Percentiles rank a stretch among this genome's conserved stretches.
phyloP scores from a whole-genome alignment of 2,113 vertebrate genomes.

The Chauna torquata region DNA sequence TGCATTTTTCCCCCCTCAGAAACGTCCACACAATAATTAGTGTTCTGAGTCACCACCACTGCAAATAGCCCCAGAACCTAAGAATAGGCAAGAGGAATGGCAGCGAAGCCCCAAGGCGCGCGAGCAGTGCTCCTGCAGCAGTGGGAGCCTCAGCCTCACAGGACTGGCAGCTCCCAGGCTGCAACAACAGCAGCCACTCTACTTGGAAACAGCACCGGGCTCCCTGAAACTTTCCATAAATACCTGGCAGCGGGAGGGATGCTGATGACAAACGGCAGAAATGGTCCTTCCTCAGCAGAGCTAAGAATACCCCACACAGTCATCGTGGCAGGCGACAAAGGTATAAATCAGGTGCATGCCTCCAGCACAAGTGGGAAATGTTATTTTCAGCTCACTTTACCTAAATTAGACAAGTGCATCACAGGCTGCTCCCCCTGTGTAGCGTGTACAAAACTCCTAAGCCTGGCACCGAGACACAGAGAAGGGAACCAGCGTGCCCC shows the following conservation, averaged over 20 bases:
- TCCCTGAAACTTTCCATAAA: slow-evolving; percentile 29
- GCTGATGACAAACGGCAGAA: slow-evolving; percentile 1
- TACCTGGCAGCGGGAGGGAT: background rate
- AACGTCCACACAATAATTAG: background rate
- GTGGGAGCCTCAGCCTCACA: background rate
- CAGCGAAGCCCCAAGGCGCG: background rate
- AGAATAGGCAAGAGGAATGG: background rate
- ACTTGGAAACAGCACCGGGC: background rate
- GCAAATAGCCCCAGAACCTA: slow-evolving; percentile 42
- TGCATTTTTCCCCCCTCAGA: background rate
- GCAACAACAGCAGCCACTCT: background rate
- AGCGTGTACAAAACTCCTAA: background rate
- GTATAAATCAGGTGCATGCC: slow-evolving; percentile 5
- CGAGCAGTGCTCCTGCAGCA: background rate
- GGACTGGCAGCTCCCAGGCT: background rate
- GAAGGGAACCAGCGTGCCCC: background rate
- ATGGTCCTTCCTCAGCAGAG: background rate
- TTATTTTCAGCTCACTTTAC: slow-evolving; percentile 2
- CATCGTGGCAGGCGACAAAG: background rate
- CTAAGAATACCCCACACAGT: background rate
- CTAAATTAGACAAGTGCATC: background rate
- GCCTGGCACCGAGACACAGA: background rate
- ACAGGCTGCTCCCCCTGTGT: background rate
- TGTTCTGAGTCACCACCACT: slow-evolving; percentile 31
- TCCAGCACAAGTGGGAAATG: background rate